Evolutionary conservation across 2,113 vertebrate genomes (phyloP).

Genomic region (Connochaetes taurinus): DNA sequence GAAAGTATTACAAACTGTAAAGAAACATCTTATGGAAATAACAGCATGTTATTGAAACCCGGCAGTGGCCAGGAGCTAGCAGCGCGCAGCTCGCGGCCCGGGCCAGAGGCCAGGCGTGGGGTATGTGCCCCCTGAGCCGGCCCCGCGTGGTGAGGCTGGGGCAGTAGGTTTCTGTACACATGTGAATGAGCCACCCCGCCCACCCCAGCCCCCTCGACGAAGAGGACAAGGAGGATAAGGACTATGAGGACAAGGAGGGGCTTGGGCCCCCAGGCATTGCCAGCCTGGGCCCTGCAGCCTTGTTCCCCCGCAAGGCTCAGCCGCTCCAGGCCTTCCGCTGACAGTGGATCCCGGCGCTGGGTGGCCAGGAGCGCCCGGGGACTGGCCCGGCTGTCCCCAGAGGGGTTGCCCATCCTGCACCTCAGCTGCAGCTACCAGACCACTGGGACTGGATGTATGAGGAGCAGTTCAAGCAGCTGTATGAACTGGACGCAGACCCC

Average conservation of each 20-base stretch:
- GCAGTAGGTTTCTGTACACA: slow-evolving; percentile 44
- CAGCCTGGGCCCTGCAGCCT: slow-evolving; percentile 77
- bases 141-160: not conserved
- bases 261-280: slow-evolving; percentile 76
- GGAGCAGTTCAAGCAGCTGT: slow-evolving; percentile 97
- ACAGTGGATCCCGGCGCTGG: slow-evolving; percentile 72
- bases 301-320: slow-evolving; percentile 86
- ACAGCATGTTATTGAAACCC: not conserved
- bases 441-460: slow-evolving; percentile 97
- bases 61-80: not conserved
- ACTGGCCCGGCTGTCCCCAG: slow-evolving; percentile 66
- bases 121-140: not conserved
- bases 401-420: slow-evolving; percentile 71
- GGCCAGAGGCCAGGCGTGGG: not conserved
- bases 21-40: not conserved
- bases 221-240: slow-evolving; percentile 87
- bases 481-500: slow-evolving; percentile 93
- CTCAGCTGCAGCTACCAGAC: slow-evolving; percentile 81
- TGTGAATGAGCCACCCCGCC: not conserved
- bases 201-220: slow-evolving; percentile 67
- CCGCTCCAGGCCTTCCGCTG: slow-evolving; percentile 83
- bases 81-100: not conserved
- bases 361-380: slow-evolving; percentile 80
- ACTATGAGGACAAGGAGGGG: slow-evolving; percentile 73
- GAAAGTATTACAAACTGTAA: not conserved